phyloP scores from a whole-genome alignment of 2,888 invertebrate species.

The Kryphioiulus occultus region DNA sequence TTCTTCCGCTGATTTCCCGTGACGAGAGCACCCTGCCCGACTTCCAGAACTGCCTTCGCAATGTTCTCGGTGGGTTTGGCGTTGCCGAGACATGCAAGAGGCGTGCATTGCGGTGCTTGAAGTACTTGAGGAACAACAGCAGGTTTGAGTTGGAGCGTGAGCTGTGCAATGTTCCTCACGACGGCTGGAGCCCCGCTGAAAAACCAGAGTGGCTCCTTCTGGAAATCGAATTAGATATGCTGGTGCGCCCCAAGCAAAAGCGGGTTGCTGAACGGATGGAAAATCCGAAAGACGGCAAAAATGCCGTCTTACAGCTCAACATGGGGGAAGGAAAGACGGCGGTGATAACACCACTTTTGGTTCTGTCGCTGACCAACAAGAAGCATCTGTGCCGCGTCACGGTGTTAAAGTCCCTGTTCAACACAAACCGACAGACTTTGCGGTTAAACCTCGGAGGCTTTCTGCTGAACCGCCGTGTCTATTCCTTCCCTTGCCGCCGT shows the following conservation, averaged over 20 bases:
- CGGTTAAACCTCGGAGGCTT: not conserved
- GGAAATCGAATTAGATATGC: conserved; percentile 55
- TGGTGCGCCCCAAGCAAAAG: conserved; percentile 53
- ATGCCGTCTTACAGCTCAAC: conserved; percentile 53
- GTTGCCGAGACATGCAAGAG: not conserved
- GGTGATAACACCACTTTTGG: conserved; percentile 55
- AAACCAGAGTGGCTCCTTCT: conserved; percentile 55
- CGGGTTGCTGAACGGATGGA: conserved; percentile 53
- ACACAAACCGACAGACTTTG: not conserved
- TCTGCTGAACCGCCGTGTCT: not conserved
- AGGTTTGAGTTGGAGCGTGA: conserved; percentile 15
- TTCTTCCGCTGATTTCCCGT: not conserved
- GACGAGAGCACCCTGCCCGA: not conserved
- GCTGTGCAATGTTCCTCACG: conserved; percentile 54
- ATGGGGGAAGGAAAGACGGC: conserved; percentile 51
- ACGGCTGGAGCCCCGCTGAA: conserved; percentile 51
- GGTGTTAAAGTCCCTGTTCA: conserved; percentile 50
- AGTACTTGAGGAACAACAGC: not conserved
- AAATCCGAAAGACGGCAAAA: conserved; percentile 50
- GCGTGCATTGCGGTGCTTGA: not conserved
- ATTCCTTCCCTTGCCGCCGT: not conserved
- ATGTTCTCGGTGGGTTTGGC: not conserved
- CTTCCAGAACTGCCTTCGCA: not conserved
- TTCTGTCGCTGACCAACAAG: conserved; percentile 48
- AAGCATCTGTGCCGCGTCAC: conserved; percentile 54